Evolutionary conservation across 2,113 vertebrate genomes (phyloP).

Genomic region (Anarhynchus alexandrinus): DNA sequence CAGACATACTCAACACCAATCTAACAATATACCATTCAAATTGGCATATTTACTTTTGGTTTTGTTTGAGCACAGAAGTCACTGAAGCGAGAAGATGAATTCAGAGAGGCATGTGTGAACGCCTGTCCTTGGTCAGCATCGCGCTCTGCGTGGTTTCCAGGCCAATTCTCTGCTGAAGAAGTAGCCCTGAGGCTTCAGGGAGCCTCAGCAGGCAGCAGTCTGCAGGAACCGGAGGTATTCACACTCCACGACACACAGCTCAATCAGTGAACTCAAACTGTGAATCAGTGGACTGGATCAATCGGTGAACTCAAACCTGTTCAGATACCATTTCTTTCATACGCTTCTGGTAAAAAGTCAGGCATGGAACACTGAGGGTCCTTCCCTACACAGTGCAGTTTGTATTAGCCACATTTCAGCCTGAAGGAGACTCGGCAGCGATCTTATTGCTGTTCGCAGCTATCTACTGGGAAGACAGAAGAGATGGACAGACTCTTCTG

Average conservation of each 20-base stretch:
- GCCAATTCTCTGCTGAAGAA: not conserved
- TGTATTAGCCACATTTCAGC: not conserved
- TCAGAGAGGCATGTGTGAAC: rapidly evolving
- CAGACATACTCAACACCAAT: not conserved
- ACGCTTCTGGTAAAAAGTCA: not conserved
- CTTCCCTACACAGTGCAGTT: not conserved
- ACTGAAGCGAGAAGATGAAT: not conserved
- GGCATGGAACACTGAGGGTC: not conserved
- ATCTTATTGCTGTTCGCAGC: not conserved
- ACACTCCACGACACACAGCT: not conserved
- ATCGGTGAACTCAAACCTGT: not conserved
- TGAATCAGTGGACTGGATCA: not conserved
- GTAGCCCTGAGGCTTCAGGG: not conserved
- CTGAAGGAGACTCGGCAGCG: not conserved
- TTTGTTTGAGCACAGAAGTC: not conserved
- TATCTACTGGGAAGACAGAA: not conserved
- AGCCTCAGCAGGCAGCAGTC: not conserved
- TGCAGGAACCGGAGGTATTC: not conserved
- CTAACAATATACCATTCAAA: not conserved
- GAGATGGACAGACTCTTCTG: not conserved
- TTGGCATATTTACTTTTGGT: not conserved
- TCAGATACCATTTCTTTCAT: not conserved
- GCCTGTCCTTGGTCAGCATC: not conserved
- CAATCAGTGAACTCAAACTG: not conserved
- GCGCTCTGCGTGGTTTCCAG: not conserved